Evolutionary conservation across 2,797 vertebrate genomes (phyloP), one percentile per base, ranked within the genome.

Genomic region (Aeoliscus strigatus): DNA sequence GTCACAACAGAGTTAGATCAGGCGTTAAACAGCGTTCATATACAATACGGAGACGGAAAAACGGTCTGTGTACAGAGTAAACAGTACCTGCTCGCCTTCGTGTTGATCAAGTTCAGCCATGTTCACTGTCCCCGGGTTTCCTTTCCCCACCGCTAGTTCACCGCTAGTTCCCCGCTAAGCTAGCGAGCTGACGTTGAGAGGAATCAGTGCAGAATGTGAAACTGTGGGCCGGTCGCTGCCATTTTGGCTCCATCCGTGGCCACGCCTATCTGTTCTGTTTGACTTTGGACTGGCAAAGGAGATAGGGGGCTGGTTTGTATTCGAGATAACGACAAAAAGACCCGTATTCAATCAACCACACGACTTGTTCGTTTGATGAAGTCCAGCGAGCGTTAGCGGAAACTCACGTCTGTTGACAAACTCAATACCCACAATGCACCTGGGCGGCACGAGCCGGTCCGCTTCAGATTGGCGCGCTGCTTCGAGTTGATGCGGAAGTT

Each of bases 81-180:
- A 18, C 23, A 6, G 21, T 82, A 91, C 89, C 89, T 86, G 88
- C 27, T 71, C 82, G 27, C 70, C 66, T 68, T 85, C 79, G 27
- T 55, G 50, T 14, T 73, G 67, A 1, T 73, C 83, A 40, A 59
- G 39, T 66, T 88, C 88, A 71, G 88, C 88, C 89, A 90, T 90
- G 36, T 76, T 84, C 55, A 51, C 58, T 27, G 52, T 47, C 41
- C 17, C 27, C 33, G 31, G 38, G 45, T 51, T 65, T 44, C 38
- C 60, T 48, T 48, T 25, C 53, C 38, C n/a, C n/a, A n/a, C n/a
- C n/a, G n/a, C n/a, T n/a, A n/a, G n/a, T n/a, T n/a, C 14, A 18
- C 35, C 32, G 15, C 11, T 12, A 46, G 64, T 79, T 80, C 72
- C 72, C 59, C 10, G 42, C 63, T 37, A 9, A 42, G 56, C 56